Evolutionary conservation across 2,797 vertebrate species (phyloP), one percentile per base, ranked within the genome.

Genomic region (Tarsius wallacei): DNA sequence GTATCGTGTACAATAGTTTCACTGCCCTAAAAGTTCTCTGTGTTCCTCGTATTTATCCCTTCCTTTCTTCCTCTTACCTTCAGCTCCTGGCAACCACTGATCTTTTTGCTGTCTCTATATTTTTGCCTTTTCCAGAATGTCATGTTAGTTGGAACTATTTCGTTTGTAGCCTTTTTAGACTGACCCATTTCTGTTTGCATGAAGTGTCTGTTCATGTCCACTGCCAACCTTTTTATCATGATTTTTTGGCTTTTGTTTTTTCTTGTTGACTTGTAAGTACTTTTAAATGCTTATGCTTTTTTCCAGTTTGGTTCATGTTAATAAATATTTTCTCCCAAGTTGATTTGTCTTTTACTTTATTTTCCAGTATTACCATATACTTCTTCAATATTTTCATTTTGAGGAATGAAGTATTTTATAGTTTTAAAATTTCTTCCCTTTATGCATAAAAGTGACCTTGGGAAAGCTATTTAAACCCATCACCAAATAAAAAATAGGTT

Each of bases 311-410:
- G 51, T 15, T 89, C 57, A 80, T 12, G 1, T 70, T 63, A 70
- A 4, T 47, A 55, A 93, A 80, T 61, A 68, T 82, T 77, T 74
- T 76, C 61, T 77, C 61, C 51, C 33, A 55, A 28, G 42, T 51
- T 73, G 49, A 64, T 77, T 64, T 64, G 19, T 61, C 33, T 77
- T 76, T 49, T 82, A 36, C 14, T 88, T 92, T 28, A 81, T 55
- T 81, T 85, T 81, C 74, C 28, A 87, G 33, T 19, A 70, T 70
- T 77, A 49, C 15, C 17, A 55, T 74, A 5, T 68, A 33, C 47
- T 51, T 47, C 31, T 80, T 47, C 33, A 68, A 16, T 90, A 51
- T 64, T 64, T 96, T 55, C 55, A 90, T 36, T 90, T 85, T 68
- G 57, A 80, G 5, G 22, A 42, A 26, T 57, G 33, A 19, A 78